A percentile compares a stretch with the other conserved stretches of the same genome.
Conservation (phyloP, 2,797 vertebrate species). For the Sebastes matsubarae region DNA sequence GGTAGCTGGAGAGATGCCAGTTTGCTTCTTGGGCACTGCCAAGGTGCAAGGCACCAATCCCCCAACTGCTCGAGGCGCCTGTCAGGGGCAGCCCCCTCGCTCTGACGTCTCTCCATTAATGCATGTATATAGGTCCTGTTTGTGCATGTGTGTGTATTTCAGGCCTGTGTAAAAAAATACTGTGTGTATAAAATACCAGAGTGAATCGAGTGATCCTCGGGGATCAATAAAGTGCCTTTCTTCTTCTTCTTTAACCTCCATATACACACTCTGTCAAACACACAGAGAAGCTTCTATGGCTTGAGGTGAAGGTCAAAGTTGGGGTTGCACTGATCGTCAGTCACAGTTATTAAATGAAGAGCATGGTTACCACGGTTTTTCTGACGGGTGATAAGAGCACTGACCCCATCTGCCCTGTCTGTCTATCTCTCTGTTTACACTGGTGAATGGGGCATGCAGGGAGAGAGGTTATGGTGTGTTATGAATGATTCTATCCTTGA, state of each 20-base stretch:
- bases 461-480: neutral
- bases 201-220: too few species aligned
- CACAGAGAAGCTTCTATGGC: neutral
- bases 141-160: too few species aligned
- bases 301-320: constrained; percentile 25
- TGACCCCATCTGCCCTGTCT: constrained; percentile 11
- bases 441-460: neutral
- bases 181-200: too few species aligned
- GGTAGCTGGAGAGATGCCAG: too few species aligned
- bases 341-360: constrained; percentile 7
- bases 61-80: too few species aligned
- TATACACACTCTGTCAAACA: neutral
- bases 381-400: constrained; percentile 12
- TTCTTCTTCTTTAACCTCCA: neutral
- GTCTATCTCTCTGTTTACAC: neutral
- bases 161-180: too few species aligned
- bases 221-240: too few species aligned
- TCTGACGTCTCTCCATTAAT: too few species aligned
- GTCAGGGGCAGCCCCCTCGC: too few species aligned
- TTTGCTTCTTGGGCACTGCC: too few species aligned
- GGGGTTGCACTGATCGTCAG: neutral
- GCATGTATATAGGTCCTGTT: too few species aligned
- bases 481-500: neutral
- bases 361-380: constrained; percentile 26
- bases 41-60: too few species aligned